A percentile compares a stretch with the other conserved stretches of the same genome.
phyloP scores from a whole-genome alignment of 2,888 invertebrate genomes.

The Machimus atricapillus region DNA sequence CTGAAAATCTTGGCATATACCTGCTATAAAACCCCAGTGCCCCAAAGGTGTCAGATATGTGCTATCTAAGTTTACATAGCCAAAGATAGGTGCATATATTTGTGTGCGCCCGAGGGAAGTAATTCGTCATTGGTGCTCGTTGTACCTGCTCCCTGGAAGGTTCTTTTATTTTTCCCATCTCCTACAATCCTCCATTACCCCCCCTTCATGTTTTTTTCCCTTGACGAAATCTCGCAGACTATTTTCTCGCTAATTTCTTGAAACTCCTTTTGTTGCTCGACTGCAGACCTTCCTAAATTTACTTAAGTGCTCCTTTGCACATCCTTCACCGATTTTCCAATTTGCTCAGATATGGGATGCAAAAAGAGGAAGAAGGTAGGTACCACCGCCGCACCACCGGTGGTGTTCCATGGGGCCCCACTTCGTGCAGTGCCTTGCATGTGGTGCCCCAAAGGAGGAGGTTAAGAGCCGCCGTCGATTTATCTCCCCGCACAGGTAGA shows the following conservation, averaged over 20 bases:
- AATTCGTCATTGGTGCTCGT: neutral
- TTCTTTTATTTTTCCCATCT: neutral
- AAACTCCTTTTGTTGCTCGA: conserved; percentile 22
- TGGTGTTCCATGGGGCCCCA: neutral
- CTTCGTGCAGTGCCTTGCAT: neutral
- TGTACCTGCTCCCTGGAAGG: neutral
- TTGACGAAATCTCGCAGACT: neutral
- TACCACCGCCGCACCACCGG: neutral
- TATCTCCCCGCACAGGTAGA: neutral
- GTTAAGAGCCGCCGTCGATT: neutral
- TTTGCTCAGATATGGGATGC: conserved; percentile 13
- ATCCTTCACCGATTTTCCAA: conserved; percentile 36
- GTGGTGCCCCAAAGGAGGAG: neutral
- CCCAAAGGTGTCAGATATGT: neutral
- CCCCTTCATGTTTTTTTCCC: neutral
- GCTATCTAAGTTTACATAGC: neutral
- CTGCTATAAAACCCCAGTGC: neutral
- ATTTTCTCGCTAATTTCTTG: conserved; percentile 29
- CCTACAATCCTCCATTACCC: conserved; percentile 22
- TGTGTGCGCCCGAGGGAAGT: neutral
- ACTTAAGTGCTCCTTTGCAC: conserved; percentile 33
- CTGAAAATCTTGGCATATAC: neutral
- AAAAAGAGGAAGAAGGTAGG: conserved; percentile 13
- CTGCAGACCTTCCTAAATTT: conserved; percentile 11
- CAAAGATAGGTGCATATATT: neutral